Evolutionary conservation across 2,888 invertebrate genomes (phyloP).

Genomic region (Brenthis hecate): DNA sequence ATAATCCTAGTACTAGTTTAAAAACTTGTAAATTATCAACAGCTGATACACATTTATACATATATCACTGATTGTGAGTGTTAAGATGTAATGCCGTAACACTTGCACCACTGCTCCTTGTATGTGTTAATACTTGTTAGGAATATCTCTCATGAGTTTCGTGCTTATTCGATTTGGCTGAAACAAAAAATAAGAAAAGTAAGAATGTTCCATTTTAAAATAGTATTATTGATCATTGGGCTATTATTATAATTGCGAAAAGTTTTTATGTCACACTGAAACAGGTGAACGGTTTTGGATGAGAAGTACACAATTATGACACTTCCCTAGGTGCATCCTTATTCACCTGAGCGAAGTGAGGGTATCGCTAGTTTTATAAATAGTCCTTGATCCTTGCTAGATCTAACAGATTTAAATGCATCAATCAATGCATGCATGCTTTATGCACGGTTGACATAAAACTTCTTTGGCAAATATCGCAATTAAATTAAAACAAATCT

Average conservation of each 20-base stretch:
- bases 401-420: neutral
- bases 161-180: slow-evolving; percentile 70
- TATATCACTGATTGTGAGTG: slow-evolving; percentile 50
- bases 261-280: neutral
- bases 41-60: slow-evolving; percentile 53
- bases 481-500: too few species aligned
- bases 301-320: too few species aligned
- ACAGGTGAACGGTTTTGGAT: too few species aligned
- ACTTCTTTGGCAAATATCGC: too few species aligned
- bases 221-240: too few species aligned
- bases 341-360: too few species aligned
- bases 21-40: slow-evolving; percentile 65
- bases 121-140: slow-evolving; percentile 67
- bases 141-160: slow-evolving; percentile 47
- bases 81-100: slow-evolving; percentile 40
- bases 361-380: neutral
- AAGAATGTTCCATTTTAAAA: neutral
- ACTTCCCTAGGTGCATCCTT: too few species aligned
- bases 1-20: slow-evolving; percentile 62
- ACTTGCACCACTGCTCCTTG: slow-evolving; percentile 51
- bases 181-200: slow-evolving; percentile 46
- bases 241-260: neutral
- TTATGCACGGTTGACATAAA: too few species aligned
- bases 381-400: neutral
- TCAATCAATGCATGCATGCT: too few species aligned